Evolutionary conservation across 2,888 invertebrate genomes (phyloP), one percentile per base, ranked within the genome.

Genomic region (Trachelus troglodyta): DNA sequence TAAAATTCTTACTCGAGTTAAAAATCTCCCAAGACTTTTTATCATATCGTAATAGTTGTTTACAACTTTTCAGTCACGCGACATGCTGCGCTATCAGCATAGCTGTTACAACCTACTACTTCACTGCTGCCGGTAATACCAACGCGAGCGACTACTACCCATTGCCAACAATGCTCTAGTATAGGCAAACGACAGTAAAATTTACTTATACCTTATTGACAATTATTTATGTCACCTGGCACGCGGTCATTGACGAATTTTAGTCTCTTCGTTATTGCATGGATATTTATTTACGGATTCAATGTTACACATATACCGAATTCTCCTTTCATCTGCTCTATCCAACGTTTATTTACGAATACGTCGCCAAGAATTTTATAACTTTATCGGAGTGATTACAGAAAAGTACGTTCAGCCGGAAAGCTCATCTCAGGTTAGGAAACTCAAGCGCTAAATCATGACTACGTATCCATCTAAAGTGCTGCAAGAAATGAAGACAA

Each of bases 401-500:
- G 56, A 56, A 56, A 56, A 56, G 56, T 56, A 23, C 23, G 56
- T 9, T 56, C 56, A 56, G 56, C 9, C 2, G 6, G 23, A 9
- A 23, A 56, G 23, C 56, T 56, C 56, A 56, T 56, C 71, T 71
- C 33, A 9, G 31, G 33, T 15, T 23, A 78, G 80, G 81, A 76
- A 84, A 85, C 84, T 85, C 81, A 37, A 74, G 71, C 83, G 78
- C 83, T 89, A 89, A 89, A 89, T 89, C 89, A 88, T 87, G 89
- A 86, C 86, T 87, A 85, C 84, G 86, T 86, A 86, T 85, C 31
- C 34, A 83, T 86, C 83, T 83, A 84, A 83, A 87, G 83, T 83
- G 80, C 81, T 81, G 86, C 87, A 87, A 90, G 89, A 88, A 90
- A 89, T 88, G 88, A 90, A 89, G 89, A 90, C 88, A 89, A 90